Evolutionary conservation across 2,113 vertebrate genomes (phyloP).

Genomic region (Pterophyllum scalare): DNA sequence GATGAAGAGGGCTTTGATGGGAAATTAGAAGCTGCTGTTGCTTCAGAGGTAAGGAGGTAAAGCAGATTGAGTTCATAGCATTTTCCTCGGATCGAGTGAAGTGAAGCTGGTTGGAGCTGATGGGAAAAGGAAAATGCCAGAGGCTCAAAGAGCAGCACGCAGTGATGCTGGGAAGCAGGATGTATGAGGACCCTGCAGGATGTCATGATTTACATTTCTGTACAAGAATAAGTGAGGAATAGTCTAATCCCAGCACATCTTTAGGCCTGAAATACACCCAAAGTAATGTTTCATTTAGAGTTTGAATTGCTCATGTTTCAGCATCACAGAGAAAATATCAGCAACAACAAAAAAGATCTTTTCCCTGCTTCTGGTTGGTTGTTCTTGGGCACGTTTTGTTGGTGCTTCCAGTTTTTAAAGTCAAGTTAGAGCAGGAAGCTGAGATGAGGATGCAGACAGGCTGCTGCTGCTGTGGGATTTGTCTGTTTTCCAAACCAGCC

Average conservation of each 20-base stretch:
- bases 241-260: background rate
- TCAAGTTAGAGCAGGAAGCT: background rate
- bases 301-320: background rate
- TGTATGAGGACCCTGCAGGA: background rate
- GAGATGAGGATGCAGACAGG: background rate
- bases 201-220: accelerated
- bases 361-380: background rate
- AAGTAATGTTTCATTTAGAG: background rate
- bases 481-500: background rate
- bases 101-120: background rate
- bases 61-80: background rate
- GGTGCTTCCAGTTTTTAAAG: background rate
- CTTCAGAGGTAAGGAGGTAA: background rate
- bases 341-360: background rate
- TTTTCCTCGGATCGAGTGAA: background rate
- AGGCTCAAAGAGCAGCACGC: background rate
- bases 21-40: background rate
- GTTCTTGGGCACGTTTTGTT: background rate
- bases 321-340: background rate
- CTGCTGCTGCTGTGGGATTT: background rate
- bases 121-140: background rate
- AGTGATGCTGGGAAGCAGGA: background rate
- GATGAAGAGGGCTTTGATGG: background rate
- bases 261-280: background rate
- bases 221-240: background rate